Conservation (phyloP, 2,113 vertebrate genomes). For the Perognathus longimembris region DNA sequence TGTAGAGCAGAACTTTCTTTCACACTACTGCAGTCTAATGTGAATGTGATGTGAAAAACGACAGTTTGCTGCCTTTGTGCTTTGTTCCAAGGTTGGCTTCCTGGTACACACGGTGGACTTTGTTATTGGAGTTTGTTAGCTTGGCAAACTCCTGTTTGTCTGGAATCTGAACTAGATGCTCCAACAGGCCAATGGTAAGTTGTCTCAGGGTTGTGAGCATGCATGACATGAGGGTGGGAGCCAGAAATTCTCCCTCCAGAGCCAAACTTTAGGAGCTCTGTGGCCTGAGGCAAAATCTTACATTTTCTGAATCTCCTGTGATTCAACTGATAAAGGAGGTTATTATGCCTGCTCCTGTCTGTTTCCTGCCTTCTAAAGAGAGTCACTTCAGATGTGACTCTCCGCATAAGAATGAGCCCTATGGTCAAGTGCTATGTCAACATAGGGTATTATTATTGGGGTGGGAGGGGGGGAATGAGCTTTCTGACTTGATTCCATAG, state of each 20-base stretch:
- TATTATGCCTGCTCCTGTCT: not conserved
- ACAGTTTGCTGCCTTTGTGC: not conserved
- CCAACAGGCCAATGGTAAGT: not conserved
- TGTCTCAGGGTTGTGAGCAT: not conserved
- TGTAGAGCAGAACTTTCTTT: not conserved
- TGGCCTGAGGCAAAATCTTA: not conserved
- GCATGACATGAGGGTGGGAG: not conserved
- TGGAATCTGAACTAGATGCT: not conserved
- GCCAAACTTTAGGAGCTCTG: not conserved
- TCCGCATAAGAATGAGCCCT: rapidly evolving
- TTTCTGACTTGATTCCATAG: not conserved
- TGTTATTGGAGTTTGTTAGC: not conserved
- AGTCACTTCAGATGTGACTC: not conserved
- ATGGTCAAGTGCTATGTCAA: not conserved
- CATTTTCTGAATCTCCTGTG: not conserved
- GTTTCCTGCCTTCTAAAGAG: not conserved
- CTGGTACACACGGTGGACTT: not conserved
- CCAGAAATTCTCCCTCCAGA: not conserved
- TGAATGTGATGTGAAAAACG: not conserved
- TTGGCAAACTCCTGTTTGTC: not conserved
- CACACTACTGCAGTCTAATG: not conserved
- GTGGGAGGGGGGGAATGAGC: not conserved
- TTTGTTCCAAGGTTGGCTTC: not conserved
- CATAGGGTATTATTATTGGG: rapidly evolving
- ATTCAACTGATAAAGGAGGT: not conserved